Percentiles rank a stretch among this genome's conserved stretches.
Conservation (phyloP, 2,797 vertebrate genomes). For the Hoplostethus mediterraneus region DNA sequence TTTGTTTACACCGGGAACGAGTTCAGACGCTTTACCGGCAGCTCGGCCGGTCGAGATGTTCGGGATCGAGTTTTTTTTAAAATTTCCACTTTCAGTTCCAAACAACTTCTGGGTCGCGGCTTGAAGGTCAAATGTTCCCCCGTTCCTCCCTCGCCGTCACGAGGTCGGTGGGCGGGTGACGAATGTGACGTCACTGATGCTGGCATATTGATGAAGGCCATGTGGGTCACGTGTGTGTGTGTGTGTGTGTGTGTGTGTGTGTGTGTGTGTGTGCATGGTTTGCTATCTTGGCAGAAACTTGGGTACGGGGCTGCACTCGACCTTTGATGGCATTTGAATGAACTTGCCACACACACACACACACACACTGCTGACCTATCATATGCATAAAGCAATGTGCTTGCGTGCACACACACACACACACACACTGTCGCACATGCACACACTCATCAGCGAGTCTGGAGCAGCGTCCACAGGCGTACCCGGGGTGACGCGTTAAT, state of each 20-base stretch:
- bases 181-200: slow-evolving; percentile 7
- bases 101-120: too few species aligned
- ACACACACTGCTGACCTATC: slow-evolving; percentile 50
- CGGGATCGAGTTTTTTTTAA: too few species aligned
- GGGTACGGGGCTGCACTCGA: slow-evolving; percentile 51
- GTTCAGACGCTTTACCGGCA: too few species aligned
- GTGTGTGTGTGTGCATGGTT: slow-evolving; percentile 9
- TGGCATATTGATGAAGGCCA: neutral
- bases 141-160: too few species aligned
- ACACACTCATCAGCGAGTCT: neutral
- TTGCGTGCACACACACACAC: neutral
- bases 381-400: slow-evolving; percentile 33
- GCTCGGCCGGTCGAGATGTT: too few species aligned
- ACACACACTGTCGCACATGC: slow-evolving; percentile 1
- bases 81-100: too few species aligned
- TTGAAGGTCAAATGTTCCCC: too few species aligned
- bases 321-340: slow-evolving; percentile 74
- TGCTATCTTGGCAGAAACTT: slow-evolving; percentile 43
- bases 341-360: slow-evolving; percentile 40
- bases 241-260: neutral
- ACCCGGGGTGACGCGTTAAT: too few species aligned
- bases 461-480: too few species aligned
- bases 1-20: slow-evolving; percentile 54
- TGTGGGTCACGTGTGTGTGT: neutral
- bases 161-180: slow-evolving; percentile 17